These are phyloP conservation scores for Nipponia nippon DNA, from an alignment of 2,113 vertebrate species.

Conservation along the genomic window DNA sequence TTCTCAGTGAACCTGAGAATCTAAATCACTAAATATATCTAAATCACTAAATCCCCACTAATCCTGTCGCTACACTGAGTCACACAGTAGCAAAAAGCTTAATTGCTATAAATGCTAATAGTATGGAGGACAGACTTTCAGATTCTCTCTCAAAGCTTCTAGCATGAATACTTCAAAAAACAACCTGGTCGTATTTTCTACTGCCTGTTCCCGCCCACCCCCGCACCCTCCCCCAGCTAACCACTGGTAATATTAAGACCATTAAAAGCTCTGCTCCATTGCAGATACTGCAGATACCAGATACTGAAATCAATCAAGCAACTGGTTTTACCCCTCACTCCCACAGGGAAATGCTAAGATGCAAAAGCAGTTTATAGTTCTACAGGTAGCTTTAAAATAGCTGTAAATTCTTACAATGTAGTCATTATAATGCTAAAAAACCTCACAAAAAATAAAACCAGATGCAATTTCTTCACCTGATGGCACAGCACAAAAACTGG, in stretches of 20 bases:
- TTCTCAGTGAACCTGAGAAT: background rate
- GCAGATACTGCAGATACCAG: background rate
- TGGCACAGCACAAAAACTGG: background rate
- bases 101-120: background rate
- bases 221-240: background rate
- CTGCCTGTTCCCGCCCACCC: background rate
- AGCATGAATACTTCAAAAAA: background rate
- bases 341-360: background rate
- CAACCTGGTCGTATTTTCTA: background rate
- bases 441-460: background rate
- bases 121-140: background rate
- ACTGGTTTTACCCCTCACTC: background rate
- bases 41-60: conserved; percentile 1
- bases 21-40: background rate
- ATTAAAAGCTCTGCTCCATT: background rate
- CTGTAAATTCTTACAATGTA: background rate
- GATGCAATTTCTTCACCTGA: background rate
- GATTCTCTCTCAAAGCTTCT: background rate
- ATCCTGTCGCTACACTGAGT: background rate
- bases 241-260: background rate
- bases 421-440: background rate
- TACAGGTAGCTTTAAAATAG: background rate
- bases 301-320: background rate
- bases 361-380: background rate
- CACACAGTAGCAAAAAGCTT: background rate